Evolutionary conservation across 2,113 vertebrate species (phyloP), one percentile per base, ranked within the genome.

Genomic region (Neopipo cinnamomea): DNA sequence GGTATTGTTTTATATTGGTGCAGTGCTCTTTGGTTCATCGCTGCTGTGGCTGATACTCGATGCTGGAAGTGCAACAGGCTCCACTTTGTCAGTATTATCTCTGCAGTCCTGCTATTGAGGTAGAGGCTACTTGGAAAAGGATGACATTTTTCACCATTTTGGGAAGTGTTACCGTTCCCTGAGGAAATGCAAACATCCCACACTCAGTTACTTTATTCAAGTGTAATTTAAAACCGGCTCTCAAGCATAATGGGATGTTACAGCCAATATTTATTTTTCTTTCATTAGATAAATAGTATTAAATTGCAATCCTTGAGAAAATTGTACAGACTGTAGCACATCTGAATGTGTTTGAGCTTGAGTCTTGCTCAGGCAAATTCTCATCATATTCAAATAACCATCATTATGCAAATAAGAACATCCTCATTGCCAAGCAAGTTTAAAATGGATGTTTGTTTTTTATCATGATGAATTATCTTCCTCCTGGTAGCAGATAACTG

Each of bases 211-310:
- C 95, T 94, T 91, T 49, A n/a, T 90, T 94, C 93, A 76, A 96
- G 94, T 74, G 70, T 79, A 37, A 88, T 93, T 95, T 93, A 87
- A 95, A 95, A 85, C 74, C 4, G 2, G 58, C 91, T 91, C 95
- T 95, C 87, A 23, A 91, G 70, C 84, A 91, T 94, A 96, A 96
- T 95, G 85, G 93, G 85, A 91, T 90, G 92, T 96, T 96, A 89
- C 95, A 90, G 84, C 94, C 97, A 97, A 97, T 97, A 97, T 97
- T 97, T 96, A 91, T 95, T 98, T 92, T 95, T 89, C 95, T 97
- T 97, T 96, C 95, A 97, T 98, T 97, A 97, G 97, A 97, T 95
- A 97, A 98, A 97, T 97, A 96, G 94, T 94, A 97, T 96, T 96
- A 95, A 97, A 96, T 97, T 96, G 96, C 90, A 91, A 96, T 97